Evolutionary conservation across 2,797 vertebrate species (phyloP), one percentile per base, ranked within the genome.

Genomic region (Onychomys torridus): DNA sequence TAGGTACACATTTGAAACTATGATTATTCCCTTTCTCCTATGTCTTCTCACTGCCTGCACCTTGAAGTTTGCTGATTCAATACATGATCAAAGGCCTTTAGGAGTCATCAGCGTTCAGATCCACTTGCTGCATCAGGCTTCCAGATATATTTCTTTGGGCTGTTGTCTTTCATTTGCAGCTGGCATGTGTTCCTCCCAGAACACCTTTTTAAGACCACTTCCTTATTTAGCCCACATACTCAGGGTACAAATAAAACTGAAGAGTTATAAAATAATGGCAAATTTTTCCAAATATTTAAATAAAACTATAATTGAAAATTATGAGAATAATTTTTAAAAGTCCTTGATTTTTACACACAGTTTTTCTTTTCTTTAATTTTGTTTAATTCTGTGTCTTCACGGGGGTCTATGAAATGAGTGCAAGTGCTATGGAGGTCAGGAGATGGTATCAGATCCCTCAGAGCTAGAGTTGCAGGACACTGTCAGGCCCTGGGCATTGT

Each of bases 241-340:
- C 29, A 6, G 9, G 12, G 25, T 43, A 73, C 27, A 10, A 87
- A 25, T 46, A 77, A 86, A 3, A 21, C 4, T 69, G 2, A 87
- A 88, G 16, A 37, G 3, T 69, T 27, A 76, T 52, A 82, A 94
- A 96, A 85, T 46, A 65, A 93, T 63, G 34, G 0, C 6, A 87
- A 32, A 10, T 1, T 84, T 43, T 83, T 32, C 25, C 59, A 65
- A 65, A 43, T 65, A 65, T 34, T 12, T n/a, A 2, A 81, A 43
- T 85, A 90, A 13, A 79, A 40, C 40, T 59, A 14, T 2, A 76
- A 16, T 43, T 82, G 0, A 37, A 89, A 95, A 85, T 83, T 46
- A 81, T 76, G 55, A 96, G 9, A 93, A 25, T n/a, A 82, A 79
- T 63, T 79, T 59, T 91, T 76, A 63, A 88, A 16, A 43, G 91